Base-by-base conservation (phyloP, 2,888 invertebrate species). In the Hirtodrosophila trivittata region DNA sequence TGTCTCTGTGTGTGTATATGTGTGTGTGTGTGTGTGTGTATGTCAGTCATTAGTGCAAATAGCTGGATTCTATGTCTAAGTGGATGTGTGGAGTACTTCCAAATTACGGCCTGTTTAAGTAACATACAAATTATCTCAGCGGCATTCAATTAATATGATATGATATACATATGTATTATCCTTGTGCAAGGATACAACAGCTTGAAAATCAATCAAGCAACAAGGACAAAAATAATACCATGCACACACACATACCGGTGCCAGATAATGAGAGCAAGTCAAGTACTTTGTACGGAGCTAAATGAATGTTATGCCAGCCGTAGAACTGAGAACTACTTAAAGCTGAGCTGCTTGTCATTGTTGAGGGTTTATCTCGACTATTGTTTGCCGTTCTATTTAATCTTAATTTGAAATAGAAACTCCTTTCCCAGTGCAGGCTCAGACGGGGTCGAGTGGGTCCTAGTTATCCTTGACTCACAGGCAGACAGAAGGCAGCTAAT, bases 11-110 rank as follows among this genome's bases (percentile, higher is more conserved):
- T 30, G 43, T 10, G 30, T 12, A 26, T 35, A 12, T 14, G 6
- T 18, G 32, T 42, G 41, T 28, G 45, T n/a, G 37, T 13, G 30
- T 39, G 42, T 51, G 47, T 67, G 60, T 47, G 47, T 13, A 35
- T 58, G 69, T 43, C 26, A 52, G 42, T 74, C 62, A 74, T 74
- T 77, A 69, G 69, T 69, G 52, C 64, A 74, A 62, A 59, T 66
- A 33, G 69, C 51, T 35, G 42, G 60, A 18, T 54, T 39, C 54
- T 6, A 45, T 52, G 32, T 21, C 46, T 38, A 35, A 49, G 43
- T 55, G 50, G 12, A 47, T 43, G 38, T 46, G 18, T 57, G 47
- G 12, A 47, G 35, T 55, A 41, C 37, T 46, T 35, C 52, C 43
- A 49, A 81, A 81, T 77, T 60, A 59, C 51, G 39, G 50, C 30